phyloP scores from a whole-genome alignment of 2,797 vertebrate species.

The Acipenser oxyrinchus region DNA sequence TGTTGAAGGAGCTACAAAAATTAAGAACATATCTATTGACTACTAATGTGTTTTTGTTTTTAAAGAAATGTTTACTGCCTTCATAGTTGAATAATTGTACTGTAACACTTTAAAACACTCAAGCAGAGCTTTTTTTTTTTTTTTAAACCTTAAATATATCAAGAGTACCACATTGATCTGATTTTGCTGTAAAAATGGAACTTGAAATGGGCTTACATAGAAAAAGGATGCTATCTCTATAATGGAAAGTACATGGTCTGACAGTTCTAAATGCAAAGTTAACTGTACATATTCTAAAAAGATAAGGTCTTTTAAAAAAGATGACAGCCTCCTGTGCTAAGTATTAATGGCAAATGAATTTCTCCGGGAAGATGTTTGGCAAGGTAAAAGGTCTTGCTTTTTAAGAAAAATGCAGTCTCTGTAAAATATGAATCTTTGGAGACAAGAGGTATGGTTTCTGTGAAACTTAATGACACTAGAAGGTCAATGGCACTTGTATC shows the following conservation, averaged over 20 bases:
- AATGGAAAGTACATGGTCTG: constrained; percentile 86
- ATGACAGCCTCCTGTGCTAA: constrained; percentile 56
- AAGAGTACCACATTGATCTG: constrained; percentile 82
- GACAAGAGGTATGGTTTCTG: constrained; percentile 49
- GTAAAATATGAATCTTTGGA: constrained; percentile 52
- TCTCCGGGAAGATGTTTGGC: constrained; percentile 55
- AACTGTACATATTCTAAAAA: constrained; percentile 64
- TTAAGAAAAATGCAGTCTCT: constrained; percentile 51
- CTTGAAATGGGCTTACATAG: constrained; percentile 80
- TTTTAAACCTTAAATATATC: constrained; percentile 76
- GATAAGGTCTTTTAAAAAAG: constrained; percentile 58
- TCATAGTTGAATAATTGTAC: constrained; percentile 37
- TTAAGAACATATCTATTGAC: too few species aligned
- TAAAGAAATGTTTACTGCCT: constrained; percentile 20
- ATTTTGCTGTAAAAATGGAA: constrained; percentile 80
- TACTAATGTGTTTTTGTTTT: not conserved
- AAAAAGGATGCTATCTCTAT: constrained; percentile 88
- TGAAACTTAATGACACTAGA: constrained; percentile 60
- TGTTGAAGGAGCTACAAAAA: too few species aligned
- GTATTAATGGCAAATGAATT: constrained; percentile 63
- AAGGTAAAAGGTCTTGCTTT: constrained; percentile 48
- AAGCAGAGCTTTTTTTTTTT: constrained; percentile 59
- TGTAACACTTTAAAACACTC: constrained; percentile 70
- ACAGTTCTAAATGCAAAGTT: constrained; percentile 76
- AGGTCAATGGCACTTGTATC: constrained; percentile 64